Evolutionary conservation across 2,113 vertebrate species (phyloP).

Genomic region (Oryzias curvinotus): DNA sequence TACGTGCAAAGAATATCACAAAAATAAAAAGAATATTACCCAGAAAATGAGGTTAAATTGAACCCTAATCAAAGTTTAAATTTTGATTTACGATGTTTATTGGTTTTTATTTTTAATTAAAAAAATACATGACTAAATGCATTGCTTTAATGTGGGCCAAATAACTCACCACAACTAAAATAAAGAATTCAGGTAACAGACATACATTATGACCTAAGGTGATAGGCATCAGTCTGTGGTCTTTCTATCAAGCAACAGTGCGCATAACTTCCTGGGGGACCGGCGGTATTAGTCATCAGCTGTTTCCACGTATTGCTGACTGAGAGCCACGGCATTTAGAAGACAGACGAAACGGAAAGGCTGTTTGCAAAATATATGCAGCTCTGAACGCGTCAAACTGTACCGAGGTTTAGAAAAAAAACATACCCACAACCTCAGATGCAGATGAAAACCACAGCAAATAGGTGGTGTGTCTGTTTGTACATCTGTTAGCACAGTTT

Average conservation of each 20-base stretch:
- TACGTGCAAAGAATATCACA: no score
- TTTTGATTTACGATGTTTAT: no score
- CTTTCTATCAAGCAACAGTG: background rate
- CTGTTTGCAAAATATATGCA: slow-evolving; percentile 4
- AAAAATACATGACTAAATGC: no score
- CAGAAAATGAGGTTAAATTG: no score
- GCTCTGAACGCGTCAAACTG: background rate
- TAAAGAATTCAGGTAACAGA: no score
- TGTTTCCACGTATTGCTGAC: slow-evolving; percentile 29
- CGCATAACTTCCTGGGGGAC: slow-evolving; percentile 18
- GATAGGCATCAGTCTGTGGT: slow-evolving; percentile 3
- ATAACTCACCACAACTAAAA: no score
- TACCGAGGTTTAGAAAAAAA: slow-evolving; percentile 4
- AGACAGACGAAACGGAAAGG: slow-evolving; percentile 24
- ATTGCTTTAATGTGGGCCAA: no score
- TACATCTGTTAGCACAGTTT: slow-evolving; percentile 4
- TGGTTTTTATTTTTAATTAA: no score
- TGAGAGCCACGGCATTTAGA: slow-evolving; percentile 5
- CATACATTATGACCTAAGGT: background rate
- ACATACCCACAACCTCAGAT: slow-evolving; percentile 6
- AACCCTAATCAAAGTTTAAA: no score
- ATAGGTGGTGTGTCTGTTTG: background rate
- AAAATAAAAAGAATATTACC: no score
- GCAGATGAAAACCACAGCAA: slow-evolving; percentile 28
- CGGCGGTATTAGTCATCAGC: slow-evolving; percentile 27